Evolutionary conservation across 2,888 invertebrate species (phyloP), one percentile per base, ranked within the genome.

Genomic region (Molorchus minor): DNA sequence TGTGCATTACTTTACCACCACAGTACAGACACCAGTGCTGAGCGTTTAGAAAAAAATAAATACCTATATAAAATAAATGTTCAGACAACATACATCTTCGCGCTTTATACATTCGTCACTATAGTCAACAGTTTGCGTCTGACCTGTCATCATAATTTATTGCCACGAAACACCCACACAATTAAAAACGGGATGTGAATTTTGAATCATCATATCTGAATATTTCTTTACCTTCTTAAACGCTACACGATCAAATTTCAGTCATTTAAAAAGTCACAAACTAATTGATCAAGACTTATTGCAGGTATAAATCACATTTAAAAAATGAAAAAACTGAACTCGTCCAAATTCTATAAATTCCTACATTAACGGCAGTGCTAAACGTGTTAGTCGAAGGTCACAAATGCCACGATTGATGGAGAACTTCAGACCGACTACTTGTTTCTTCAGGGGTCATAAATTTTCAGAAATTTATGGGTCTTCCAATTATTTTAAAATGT

Each of bases 391-490:
- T 16, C 36, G 41, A 58, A 58, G 58, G 61, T 54, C 51, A 61
- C 15, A 51, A 54, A 54, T 53, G 57, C 61, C 53, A 29, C 33
- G 17, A 17, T 33, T n/a, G 36, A 36, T 21, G 47, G 46, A 21
- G 17, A 3, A 46, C 36, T 20, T 8, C 36, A 7, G 35, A 17
- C 33, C 33, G 47, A 30, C 36, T 38, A 25, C 49, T 38, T 38
- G 38, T 49, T 49, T 58, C 45, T 58, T 62, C 55, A 65, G 64
- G 64, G 58, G 60, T 64, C 70, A 71, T 72, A 73, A 72, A 73
- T 73, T 68, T 71, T 36, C 33, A 30, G 40, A 67, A 69, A 70
- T 72, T 72, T 73, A 73, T 70, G 70, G n/a, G 58, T 56, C 61
- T 33, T 33, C 33, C 33, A 33, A 33, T 33, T 33, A 33, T 33